phyloP scores from a whole-genome alignment of 2,113 vertebrate species.

The Vulpes lagopus region DNA sequence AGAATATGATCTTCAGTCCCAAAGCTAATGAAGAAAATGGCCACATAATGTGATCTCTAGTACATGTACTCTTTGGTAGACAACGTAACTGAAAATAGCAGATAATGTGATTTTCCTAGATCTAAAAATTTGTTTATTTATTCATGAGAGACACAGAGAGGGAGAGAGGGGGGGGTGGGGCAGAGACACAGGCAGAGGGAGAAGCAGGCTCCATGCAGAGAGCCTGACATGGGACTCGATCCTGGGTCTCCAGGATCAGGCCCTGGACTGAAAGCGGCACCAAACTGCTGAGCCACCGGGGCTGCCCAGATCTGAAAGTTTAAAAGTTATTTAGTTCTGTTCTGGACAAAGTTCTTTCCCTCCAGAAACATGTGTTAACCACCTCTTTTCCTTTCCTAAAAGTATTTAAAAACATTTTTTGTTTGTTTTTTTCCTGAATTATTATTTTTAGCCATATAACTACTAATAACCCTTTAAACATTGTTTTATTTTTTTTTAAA shows the following conservation, averaged over 20 bases:
- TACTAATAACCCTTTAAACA: conserved; percentile 5
- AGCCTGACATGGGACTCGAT: too few relatives aligned
- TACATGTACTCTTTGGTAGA: neutral
- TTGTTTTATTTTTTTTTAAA: neutral
- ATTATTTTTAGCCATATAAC: conserved; percentile 18
- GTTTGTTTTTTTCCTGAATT: conserved; percentile 2
- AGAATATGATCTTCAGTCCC: conserved; percentile 3
- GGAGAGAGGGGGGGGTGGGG: too few relatives aligned
- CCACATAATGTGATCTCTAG: neutral
- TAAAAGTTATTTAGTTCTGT: conserved; percentile 40
- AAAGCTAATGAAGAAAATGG: conserved; percentile 29
- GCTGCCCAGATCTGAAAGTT: conserved; percentile 21
- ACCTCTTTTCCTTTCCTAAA: conserved; percentile 47
- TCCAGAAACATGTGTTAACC: conserved; percentile 1
- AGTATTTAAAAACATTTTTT: neutral
- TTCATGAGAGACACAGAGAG: too few relatives aligned
- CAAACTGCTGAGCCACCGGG: too few relatives aligned
- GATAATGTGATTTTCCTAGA: conserved; percentile 31
- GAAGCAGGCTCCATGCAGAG: too few relatives aligned
- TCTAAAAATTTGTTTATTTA: neutral
- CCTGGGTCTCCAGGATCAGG: too few relatives aligned
- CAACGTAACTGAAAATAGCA: conserved; percentile 29
- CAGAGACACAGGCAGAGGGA: too few relatives aligned
- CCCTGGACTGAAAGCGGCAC: too few relatives aligned
- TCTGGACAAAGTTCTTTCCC: neutral